Percentiles rank a stretch among this genome's conserved stretches.
Evolutionary conservation across 2,797 vertebrate genomes (phyloP).

Genomic region (Alca torda): DNA sequence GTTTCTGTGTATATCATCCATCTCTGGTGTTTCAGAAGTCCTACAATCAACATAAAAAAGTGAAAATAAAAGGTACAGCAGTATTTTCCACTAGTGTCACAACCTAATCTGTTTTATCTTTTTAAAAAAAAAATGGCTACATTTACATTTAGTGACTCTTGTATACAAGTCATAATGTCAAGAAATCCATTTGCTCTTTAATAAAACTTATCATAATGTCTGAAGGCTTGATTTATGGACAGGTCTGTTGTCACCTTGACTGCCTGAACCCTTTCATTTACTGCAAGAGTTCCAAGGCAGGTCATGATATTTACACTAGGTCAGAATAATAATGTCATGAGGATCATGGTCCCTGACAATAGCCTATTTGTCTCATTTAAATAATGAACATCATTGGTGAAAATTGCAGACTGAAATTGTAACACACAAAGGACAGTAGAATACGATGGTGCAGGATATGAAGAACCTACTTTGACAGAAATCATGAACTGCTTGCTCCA

Average conservation of each 20-base stretch:
- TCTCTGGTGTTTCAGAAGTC: slow-evolving; percentile 23
- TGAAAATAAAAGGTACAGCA: slow-evolving; percentile 2
- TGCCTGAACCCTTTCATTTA: slow-evolving; percentile 79
- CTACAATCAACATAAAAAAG: background rate
- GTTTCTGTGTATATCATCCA: background rate
- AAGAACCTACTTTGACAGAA: background rate
- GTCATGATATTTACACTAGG: slow-evolving; percentile 85
- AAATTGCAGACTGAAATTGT: slow-evolving; percentile 73
- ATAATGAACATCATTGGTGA: slow-evolving; percentile 82
- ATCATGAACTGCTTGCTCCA: background rate
- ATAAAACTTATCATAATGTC: slow-evolving; percentile 78
- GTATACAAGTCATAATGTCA: slow-evolving; percentile 74
- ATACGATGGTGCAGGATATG: background rate
- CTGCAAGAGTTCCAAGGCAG: slow-evolving; percentile 74
- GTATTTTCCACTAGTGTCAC: background rate
- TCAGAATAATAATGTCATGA: slow-evolving; percentile 81
- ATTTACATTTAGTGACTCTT: slow-evolving; percentile 58
- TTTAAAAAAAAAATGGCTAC: background rate
- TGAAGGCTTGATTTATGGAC: slow-evolving; percentile 81
- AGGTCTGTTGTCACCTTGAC: slow-evolving; percentile 73
- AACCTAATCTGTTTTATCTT: slow-evolving; percentile 12
- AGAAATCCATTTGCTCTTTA: slow-evolving; percentile 76
- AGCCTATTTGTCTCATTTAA: slow-evolving; percentile 87
- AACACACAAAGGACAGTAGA: background rate
- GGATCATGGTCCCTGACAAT: slow-evolving; percentile 75